Base-by-base conservation (phyloP, 2,888 invertebrate species). In the Leptogaster cylindrica region DNA sequence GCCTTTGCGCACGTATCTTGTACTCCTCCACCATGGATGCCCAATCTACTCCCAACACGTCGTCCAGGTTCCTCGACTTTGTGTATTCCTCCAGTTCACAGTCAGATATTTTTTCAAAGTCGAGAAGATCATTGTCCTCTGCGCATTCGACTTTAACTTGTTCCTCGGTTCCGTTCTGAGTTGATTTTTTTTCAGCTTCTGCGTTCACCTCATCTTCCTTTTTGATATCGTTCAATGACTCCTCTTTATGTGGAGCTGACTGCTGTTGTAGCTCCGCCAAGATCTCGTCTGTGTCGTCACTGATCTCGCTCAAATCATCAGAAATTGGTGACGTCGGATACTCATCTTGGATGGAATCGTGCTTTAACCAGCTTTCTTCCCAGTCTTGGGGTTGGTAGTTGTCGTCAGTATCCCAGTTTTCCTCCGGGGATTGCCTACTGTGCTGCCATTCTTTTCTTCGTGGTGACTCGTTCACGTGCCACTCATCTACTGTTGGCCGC, bases 11-110 rank as follows among this genome's bases (percentile, higher is more conserved):
- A 25, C 75, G 74, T 3, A 73, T 72, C 36, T 85, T 83, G 4
- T 91, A 90, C 79, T 93, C 92, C 2, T 90, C 90, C 0, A 93
- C 90, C 48, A 96, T 83, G 77, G 93, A 93, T 8, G 93, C 91
- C 95, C 95, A 95, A 80, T 96, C 95, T 1, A 96, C 95, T n/a
- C 95, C 95, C 27, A 96, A 82, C 12, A 93, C 93, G 80, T 95
- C 95, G 3, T 93, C 93, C 70, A 95, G 86, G 68, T 74, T 88
- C 80, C 83, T 87, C 72, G 85, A 83, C 75, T 85, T 87, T 74
- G 93, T 91, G 77, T 93, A 92, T 77, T 93, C 93, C 77, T 93
- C 93, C 28, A 93, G 81, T 79, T 94, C 94, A 61, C 93, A 93
- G 78, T 94, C 93, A 14, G 93, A 93, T 75, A 93, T 93, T 82